These are phyloP conservation scores for Neotoma lepida DNA, from an alignment of 2,113 vertebrate genomes.

Conservation along the genomic window DNA sequence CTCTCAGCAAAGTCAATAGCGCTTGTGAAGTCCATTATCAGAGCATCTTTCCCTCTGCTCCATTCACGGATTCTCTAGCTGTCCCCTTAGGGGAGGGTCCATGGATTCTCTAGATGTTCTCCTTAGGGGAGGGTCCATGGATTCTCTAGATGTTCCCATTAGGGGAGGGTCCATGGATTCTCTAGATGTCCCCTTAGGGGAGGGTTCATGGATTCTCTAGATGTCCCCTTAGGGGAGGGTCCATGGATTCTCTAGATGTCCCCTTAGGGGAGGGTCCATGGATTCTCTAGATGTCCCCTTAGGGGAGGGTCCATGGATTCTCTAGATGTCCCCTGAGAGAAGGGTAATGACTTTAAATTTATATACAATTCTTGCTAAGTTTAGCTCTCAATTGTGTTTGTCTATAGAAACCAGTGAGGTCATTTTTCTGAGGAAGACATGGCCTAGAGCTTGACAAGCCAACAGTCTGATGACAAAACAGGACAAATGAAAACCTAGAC, in stretches of 20 bases:
- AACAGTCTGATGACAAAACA: not conserved
- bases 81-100: not conserved
- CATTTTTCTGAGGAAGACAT: not conserved
- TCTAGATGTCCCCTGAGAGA: not conserved
- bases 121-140: too few species aligned
- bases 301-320: too few species aligned
- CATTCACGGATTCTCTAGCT: not conserved
- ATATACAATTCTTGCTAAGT: not conserved
- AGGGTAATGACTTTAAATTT: not conserved
- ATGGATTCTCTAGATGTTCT: not conserved
- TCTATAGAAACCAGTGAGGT: slow-evolving; percentile 41
- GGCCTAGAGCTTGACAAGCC: not conserved
- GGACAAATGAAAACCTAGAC: slow-evolving; percentile 1
- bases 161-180: too few species aligned
- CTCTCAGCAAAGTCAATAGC: not conserved
- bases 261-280: not conserved
- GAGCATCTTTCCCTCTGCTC: not conserved
- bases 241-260: too few species aligned
- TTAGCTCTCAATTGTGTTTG: not conserved
- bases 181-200: too few species aligned
- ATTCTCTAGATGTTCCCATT: too few species aligned
- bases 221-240: too few species aligned
- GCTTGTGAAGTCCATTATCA: not conserved
- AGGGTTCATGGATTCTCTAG: too few species aligned
- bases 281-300: too few species aligned